Evolutionary conservation across 2,797 vertebrate species (phyloP).

Genomic region (Coranthus polyacanthus): DNA sequence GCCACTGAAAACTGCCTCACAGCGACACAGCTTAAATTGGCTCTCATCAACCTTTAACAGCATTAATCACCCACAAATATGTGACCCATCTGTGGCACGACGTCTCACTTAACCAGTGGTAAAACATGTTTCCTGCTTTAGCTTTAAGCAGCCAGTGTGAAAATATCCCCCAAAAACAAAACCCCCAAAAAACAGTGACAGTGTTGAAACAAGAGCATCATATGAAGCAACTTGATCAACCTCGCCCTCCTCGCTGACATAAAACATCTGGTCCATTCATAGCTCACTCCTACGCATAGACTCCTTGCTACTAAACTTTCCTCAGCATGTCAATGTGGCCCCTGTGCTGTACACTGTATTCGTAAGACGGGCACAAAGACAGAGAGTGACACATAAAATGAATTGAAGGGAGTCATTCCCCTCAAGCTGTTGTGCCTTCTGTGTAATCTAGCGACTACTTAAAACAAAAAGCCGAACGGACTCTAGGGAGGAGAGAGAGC

Average conservation of each 20-base stretch:
- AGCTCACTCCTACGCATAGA: slow-evolving; percentile 25
- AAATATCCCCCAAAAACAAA: not conserved
- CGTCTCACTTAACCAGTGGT: not conserved
- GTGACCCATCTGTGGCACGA: not conserved
- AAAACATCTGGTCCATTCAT: slow-evolving; percentile 52
- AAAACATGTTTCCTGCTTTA: not conserved
- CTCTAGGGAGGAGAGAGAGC: too few species aligned
- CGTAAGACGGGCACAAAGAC: slow-evolving; percentile 7
- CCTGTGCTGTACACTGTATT: slow-evolving; percentile 23
- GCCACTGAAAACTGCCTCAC: too few species aligned
- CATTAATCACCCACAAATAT: not conserved
- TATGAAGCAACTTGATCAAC: not conserved
- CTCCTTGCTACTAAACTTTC: slow-evolving; percentile 18
- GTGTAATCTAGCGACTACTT: slow-evolving; percentile 32
- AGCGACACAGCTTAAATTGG: too few species aligned
- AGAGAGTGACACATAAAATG: slow-evolving; percentile 27
- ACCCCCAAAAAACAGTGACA: not conserved
- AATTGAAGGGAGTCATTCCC: slow-evolving; percentile 26
- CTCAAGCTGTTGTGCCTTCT: slow-evolving; percentile 45
- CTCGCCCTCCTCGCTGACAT: not conserved
- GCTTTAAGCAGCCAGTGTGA: not conserved
- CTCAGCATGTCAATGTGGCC: slow-evolving; percentile 20
- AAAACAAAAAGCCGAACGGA: not conserved
- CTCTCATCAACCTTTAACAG: not conserved
- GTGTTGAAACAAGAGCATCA: slow-evolving; percentile 2